Percentiles rank a stretch among this genome's conserved stretches.
Evolutionary conservation across 2,888 invertebrate genomes (phyloP).

Genomic region (Euspilapteryx auroguttella): DNA sequence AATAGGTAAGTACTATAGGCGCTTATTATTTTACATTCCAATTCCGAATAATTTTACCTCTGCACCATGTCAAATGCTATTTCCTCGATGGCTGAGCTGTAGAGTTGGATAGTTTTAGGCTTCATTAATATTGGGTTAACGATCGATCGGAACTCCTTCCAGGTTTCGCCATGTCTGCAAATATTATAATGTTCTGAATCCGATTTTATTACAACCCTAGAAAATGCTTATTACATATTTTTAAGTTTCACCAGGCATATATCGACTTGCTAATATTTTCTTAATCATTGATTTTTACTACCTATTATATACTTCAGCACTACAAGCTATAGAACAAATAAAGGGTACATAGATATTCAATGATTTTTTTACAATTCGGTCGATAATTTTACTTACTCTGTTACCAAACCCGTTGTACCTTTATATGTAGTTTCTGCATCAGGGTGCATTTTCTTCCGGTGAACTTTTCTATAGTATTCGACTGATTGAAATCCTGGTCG

Average conservation of each 20-base stretch:
- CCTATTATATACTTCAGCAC: too few relatives aligned
- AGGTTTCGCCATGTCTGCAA: slow-evolving; percentile 69
- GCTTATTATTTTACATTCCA: too few relatives aligned
- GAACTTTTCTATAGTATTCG: slow-evolving; percentile 4
- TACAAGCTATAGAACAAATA: too few relatives aligned
- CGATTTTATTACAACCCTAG: too few relatives aligned
- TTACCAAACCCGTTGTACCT: slow-evolving; percentile 4
- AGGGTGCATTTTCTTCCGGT: background rate
- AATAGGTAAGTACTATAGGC: background rate
- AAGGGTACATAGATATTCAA: too few relatives aligned
- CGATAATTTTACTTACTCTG: slow-evolving; percentile 7
- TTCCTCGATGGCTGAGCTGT: slow-evolving; percentile 60
- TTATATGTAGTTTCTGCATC: background rate
- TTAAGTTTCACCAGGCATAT: background rate
- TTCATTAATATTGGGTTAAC: slow-evolving; percentile 72
- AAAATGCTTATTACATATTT: too few relatives aligned
- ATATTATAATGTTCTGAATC: too few relatives aligned
- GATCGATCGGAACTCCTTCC: slow-evolving; percentile 69
- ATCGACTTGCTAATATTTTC: too few relatives aligned
- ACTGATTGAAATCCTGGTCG: slow-evolving; percentile 6
- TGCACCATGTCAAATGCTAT: slow-evolving; percentile 68
- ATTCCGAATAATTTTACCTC: too few relatives aligned
- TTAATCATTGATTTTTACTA: too few relatives aligned
- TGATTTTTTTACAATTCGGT: too few relatives aligned
- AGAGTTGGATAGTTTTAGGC: slow-evolving; percentile 65